Evolutionary conservation across 2,113 vertebrate species (phyloP), one percentile per base, ranked within the genome.

Genomic region (Aix galericulata): DNA sequence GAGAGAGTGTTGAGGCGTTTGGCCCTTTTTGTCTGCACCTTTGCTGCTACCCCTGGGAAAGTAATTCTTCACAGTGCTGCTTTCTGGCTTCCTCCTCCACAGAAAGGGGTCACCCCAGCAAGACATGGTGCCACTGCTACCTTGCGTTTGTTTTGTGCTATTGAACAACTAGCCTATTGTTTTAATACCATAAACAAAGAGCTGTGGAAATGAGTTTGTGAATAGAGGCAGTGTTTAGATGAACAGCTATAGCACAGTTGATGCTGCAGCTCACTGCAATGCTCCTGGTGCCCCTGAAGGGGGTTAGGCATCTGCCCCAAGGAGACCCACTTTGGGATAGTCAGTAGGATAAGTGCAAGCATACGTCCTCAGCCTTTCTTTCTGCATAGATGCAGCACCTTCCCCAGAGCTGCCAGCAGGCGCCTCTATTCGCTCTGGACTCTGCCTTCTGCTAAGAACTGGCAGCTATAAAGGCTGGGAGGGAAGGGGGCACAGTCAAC

Each of bases 301-400:
- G 13, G 20, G 2, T 36, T 22, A 52, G 7, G 34, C 25, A 32
- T 11, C 26, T 60, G 32, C 25, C 8, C 20, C 4, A 2, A 6
- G 0, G 0, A 62, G 3, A 69, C 14, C 6, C 1, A 0, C 15
- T 38, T 38, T 46, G 53, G 52, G 44, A 67, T 3, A 32, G 17
- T 42, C 10, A 21, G 63, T 2, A 31, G 52, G 14, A 20, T 20
- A 42, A 40, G 21, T 20, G 6, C 20, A 63, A 77, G 5, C 7
- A 3, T 9, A 6, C 0, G 5, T 38, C 27, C 42, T 87, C 55
- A 60, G 32, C 48, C 15, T 83, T 66, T 21, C 25, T 14, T 81
- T 83, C 36, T 38, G 50, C 46, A 4, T 7, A 67, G 46, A 25
- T 48, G 67, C n/a, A 63, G 25, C 22, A 40, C 7, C 40, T 59